Evolutionary conservation across 64 coral and sea anemone species (phyloP), one percentile per base, ranked within the genome.

Genomic region (Stylophora pistillata): DNA sequence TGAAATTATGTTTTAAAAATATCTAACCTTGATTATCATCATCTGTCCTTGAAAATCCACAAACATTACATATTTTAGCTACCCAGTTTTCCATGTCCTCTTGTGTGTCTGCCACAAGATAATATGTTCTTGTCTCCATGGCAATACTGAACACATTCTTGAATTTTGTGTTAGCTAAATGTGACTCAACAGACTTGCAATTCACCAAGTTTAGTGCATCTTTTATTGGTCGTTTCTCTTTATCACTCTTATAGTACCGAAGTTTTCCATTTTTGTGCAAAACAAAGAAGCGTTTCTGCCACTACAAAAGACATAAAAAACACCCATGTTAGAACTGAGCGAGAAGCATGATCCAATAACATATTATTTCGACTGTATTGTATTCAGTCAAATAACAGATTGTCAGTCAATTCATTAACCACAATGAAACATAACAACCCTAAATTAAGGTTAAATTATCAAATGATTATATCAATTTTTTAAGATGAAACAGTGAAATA

Each of bases 211-310:
- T 85, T 30, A 98, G 87, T 0, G 95, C 92, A 28, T 91, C 88
- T 69, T 98, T 98, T 30, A 98, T 78, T 78, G 95, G 95, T 16
- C 85, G 74, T 72, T 75, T 85, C 0, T 98, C 95, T 20, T 78
- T 91, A 2, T 98, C 92, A 88, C 56, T 98, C 88, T 94, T 94
- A 55, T 79, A 98, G 34, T 98, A 98, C 28, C 66, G 84, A 47
- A 98, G 74, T 72, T 78, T 74, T 30, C 91, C 91, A 85, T 98
- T 85, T 74, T 32, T 68, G 88, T 83, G 75, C 10, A 98, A 93
- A 52, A 98, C 85, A 91, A 98, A 98, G 83, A 62, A 98, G 30
- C 95, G 59, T 88, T 86, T 98, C 12, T 94, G 92, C 95, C 95
- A 98, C 95, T 98, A 78, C 31, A 94, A 91, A n/a, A 91, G 26